Percentiles rank a stretch among this genome's conserved stretches.
Evolutionary conservation across 2,797 vertebrate genomes (phyloP).

Genomic region (Takifugu ocellatus): DNA sequence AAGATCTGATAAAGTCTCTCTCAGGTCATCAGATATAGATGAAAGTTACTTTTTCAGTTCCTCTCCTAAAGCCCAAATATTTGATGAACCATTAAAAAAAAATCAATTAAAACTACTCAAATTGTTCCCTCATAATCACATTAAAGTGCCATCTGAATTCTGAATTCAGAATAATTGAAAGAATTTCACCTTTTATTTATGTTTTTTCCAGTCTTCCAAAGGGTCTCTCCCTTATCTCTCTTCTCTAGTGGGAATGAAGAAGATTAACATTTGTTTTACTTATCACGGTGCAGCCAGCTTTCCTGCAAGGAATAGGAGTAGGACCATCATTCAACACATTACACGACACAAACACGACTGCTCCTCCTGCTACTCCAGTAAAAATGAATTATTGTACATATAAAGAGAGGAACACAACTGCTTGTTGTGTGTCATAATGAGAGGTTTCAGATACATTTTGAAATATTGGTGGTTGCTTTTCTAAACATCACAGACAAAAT

Average conservation of each 20-base stretch:
- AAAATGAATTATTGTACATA: too few species aligned
- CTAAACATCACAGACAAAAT: too few species aligned
- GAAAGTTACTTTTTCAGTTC: not conserved
- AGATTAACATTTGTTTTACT: conserved; percentile 86
- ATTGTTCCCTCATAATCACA: not conserved
- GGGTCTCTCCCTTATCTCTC: conserved; percentile 69
- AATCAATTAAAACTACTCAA: not conserved
- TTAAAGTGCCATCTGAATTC: not conserved
- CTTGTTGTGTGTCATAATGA: too few species aligned
- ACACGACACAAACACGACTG: conserved; percentile 11
- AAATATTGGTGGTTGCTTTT: too few species aligned
- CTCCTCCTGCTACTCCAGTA: conserved; percentile 2
- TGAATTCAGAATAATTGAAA: conserved; percentile 26
- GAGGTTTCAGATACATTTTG: too few species aligned
- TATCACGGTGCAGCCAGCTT: conserved; percentile 80
- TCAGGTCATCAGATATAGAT: not conserved
- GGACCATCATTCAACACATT: conserved; percentile 60
- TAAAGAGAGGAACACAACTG: too few species aligned
- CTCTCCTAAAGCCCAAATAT: not conserved
- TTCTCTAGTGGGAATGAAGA: conserved; percentile 77
- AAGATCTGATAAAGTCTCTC: too few species aligned
- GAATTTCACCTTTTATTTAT: conserved; percentile 38
- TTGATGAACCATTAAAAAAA: not conserved
- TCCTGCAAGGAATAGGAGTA: conserved; percentile 70
- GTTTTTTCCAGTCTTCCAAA: conserved; percentile 43